Conservation (phyloP, 2,888 invertebrate genomes). For the Archips xylosteana region DNA sequence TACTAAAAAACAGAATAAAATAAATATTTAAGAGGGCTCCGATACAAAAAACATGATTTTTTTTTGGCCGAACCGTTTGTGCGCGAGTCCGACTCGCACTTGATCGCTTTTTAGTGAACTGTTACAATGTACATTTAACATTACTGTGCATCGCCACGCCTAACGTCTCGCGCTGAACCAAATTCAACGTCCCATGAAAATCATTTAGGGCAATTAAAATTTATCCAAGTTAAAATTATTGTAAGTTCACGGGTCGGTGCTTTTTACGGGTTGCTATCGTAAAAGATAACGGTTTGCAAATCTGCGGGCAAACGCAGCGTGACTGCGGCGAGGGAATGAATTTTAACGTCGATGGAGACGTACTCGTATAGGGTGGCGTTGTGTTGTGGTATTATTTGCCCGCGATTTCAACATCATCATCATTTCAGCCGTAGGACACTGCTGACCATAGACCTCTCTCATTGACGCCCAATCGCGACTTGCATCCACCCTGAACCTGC, state of each 20-base stretch:
- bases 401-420: too few relatives aligned
- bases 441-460: too few relatives aligned
- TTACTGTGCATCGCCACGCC: neutral
- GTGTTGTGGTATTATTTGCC: too few relatives aligned
- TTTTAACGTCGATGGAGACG: constrained; percentile 33
- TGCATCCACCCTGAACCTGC: too few relatives aligned
- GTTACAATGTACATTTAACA: neutral
- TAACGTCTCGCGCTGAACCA: neutral
- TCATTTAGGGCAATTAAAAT: constrained; percentile 27
- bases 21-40: too few relatives aligned
- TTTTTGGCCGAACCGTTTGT: too few relatives aligned
- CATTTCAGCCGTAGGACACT: too few relatives aligned
- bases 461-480: too few relatives aligned
- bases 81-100: too few relatives aligned
- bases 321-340: constrained; percentile 12
- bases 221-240: constrained; percentile 19
- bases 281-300: constrained; percentile 39
- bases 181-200: constrained; percentile 10
- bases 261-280: constrained; percentile 22
- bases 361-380: constrained; percentile 21
- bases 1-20: too few relatives aligned
- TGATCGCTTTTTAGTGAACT: too few relatives aligned
- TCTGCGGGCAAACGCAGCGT: constrained; percentile 31
- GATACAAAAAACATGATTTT: too few relatives aligned
- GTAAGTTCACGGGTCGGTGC: constrained; percentile 10